These are phyloP conservation scores for Anolis carolinensis DNA, from an alignment of 2,113 vertebrate genomes.

Conservation along the genomic window DNA sequence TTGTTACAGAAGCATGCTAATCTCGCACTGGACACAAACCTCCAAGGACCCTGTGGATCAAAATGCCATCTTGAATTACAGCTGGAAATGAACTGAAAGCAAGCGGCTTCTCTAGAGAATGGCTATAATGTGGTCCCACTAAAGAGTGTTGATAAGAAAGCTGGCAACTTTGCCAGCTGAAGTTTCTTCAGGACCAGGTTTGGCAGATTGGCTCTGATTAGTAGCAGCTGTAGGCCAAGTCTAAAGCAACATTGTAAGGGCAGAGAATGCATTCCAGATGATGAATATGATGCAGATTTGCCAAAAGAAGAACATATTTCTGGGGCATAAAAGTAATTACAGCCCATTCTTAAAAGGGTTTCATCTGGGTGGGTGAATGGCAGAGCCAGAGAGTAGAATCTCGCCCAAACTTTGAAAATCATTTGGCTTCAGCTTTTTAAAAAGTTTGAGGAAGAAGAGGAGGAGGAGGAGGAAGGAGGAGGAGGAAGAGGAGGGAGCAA, in stretches of 20 bases:
- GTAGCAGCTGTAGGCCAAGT: conserved; percentile 69
- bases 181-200: conserved; percentile 53
- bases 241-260: conserved; percentile 15
- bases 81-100: conserved; percentile 49
- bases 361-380: conserved; percentile 7
- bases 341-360: conserved; percentile 43
- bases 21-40: conserved; percentile 48
- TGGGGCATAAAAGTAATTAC: conserved; percentile 59
- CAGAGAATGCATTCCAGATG: conserved; percentile 70
- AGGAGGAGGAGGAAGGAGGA: no score
- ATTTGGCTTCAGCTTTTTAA: conserved; percentile 50
- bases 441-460: neutral
- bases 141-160: neutral
- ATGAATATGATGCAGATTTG: conserved; percentile 66
- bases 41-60: conserved; percentile 49
- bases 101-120: accelerated
- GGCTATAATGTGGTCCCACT: neutral
- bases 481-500: neutral
- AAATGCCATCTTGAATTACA: conserved; percentile 57
- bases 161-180: conserved; percentile 4
- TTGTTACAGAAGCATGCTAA: conserved; percentile 33
- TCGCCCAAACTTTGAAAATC: conserved; percentile 25
- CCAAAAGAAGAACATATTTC: conserved; percentile 64
- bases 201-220: conserved; percentile 54
- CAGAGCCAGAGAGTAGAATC: conserved; percentile 57